A percentile compares a stretch with the other conserved stretches of the same genome.
phyloP scores from a whole-genome alignment of 2,113 vertebrate genomes.

The Nibea coibor region DNA sequence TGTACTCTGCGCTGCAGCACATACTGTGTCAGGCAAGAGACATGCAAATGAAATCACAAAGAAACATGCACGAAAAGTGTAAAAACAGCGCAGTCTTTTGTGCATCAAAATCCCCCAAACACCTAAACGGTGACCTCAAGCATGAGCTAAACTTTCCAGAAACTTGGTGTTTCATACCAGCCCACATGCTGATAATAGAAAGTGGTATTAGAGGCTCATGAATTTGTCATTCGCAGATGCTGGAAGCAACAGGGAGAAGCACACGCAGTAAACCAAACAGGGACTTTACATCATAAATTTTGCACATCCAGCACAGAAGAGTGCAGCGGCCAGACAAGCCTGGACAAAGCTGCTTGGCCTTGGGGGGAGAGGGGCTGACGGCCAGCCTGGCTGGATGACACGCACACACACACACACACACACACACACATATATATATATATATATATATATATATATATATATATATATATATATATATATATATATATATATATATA shows the following conservation, averaged over 20 bases:
- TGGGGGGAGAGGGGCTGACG: constrained; percentile 50
- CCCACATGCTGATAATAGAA: constrained; percentile 34
- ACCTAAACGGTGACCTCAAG: neutral
- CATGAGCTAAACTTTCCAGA: constrained; percentile 24
- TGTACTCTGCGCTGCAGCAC: constrained; percentile 2
- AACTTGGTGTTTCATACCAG: constrained; percentile 39
- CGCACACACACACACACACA: constrained; percentile 41
- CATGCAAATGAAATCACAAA: constrained; percentile 12
- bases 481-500: neutral
- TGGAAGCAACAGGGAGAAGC: constrained; percentile 54
- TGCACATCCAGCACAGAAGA: constrained; percentile 44
- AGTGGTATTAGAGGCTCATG: constrained; percentile 40
- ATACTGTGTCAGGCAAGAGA: neutral
- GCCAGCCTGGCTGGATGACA: constrained; percentile 46
- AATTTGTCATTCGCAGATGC: constrained; percentile 70
- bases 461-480: neutral
- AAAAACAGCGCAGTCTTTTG: neutral
- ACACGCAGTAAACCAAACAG: constrained; percentile 57
- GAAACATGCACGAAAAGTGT: neutral
- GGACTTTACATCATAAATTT: constrained; percentile 53
- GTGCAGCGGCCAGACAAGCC: constrained; percentile 65
- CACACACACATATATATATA: neutral
- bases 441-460: too few relatives aligned
- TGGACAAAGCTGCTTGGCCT: constrained; percentile 62
- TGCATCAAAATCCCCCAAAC: neutral